Evolutionary conservation across 2,113 vertebrate species (phyloP), one percentile per base, ranked within the genome.

Genomic region (Percina caprodes): DNA sequence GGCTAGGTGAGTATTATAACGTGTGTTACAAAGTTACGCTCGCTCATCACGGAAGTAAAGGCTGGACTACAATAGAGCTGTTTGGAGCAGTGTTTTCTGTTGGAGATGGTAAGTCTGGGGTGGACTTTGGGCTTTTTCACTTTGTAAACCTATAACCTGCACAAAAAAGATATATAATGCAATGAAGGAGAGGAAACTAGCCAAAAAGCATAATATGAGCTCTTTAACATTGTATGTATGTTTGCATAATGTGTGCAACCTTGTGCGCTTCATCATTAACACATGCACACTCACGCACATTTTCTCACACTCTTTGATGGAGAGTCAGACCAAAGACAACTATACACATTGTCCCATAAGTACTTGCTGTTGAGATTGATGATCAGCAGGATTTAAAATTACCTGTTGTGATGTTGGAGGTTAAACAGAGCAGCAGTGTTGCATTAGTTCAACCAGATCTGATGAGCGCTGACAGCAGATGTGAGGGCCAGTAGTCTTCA

Each of bases 381-480:
- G 80, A 84, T 77, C 63, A 59, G 46, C 63, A 1, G 61, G 69
- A 52, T 80, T 82, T 48, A 61, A 69, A 73, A 73, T 81, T 55
- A 77, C 79, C 69, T 79, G 74, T 74, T 82, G 62, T 60, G 79
- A 33, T 61, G 70, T 70, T 73, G 54, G 59, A 74, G 65, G 77
- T 81, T 74, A 85, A 82, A 65, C 6, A 49, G 42, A 77, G 75
- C 58, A 56, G 62, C 69, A 72, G 49, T 30, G n/a, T 49, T n/a
- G 45, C 12, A 18, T 74, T 83, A 77, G 62, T 46, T 76, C 48
- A 55, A 16, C 5, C 35, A 55, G 33, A 21, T 77, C 15, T 80
- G 76, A 86, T 78, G 48, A 77, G 62, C 13, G 2, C 61, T 74
- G 88, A 82, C 80, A 88, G 82, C 69, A 67, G 71, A 61, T 45